phyloP scores from a whole-genome alignment of 2,113 vertebrate genomes.

The Ceyx margarethae region DNA sequence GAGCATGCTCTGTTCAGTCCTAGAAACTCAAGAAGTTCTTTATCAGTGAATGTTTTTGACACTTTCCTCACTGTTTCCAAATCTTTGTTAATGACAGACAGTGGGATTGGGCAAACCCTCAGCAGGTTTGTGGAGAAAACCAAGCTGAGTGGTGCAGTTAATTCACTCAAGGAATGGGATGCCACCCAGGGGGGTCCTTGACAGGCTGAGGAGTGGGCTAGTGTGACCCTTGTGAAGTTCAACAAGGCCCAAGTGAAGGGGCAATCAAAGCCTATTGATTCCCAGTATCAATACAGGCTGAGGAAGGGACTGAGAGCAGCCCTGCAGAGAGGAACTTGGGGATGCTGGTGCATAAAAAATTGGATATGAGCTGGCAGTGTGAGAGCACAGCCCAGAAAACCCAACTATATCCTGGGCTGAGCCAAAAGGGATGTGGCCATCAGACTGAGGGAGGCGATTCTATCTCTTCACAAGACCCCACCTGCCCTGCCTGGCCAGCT shows the following conservation, averaged over 20 bases:
- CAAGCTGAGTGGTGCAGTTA: not conserved
- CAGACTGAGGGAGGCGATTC: not conserved
- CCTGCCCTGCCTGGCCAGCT: not conserved
- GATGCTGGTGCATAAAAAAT: not conserved
- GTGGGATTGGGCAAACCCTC: not conserved
- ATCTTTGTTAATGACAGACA: not conserved
- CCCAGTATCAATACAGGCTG: not conserved
- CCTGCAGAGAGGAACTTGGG: not conserved
- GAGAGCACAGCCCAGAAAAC: not conserved
- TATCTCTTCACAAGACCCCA: not conserved
- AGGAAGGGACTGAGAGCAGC: not conserved
- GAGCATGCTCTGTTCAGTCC: slow-evolving; percentile 92
- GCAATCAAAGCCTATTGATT: too few relatives aligned
- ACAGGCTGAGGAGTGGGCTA: not conserved
- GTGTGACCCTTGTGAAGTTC: not conserved
- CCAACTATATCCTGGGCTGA: not conserved
- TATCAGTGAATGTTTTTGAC: not conserved
- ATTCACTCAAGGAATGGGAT: not conserved
- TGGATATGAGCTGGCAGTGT: not conserved
- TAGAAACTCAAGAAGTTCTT: slow-evolving; percentile 42
- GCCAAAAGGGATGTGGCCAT: not conserved
- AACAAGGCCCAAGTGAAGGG: not conserved
- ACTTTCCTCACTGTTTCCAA: slow-evolving; percentile 44
- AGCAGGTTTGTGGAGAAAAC: not conserved
- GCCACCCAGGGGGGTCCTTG: not conserved